Evolutionary conservation across 2,113 vertebrate species (phyloP).

Genomic region (Myotis yumanensis): DNA sequence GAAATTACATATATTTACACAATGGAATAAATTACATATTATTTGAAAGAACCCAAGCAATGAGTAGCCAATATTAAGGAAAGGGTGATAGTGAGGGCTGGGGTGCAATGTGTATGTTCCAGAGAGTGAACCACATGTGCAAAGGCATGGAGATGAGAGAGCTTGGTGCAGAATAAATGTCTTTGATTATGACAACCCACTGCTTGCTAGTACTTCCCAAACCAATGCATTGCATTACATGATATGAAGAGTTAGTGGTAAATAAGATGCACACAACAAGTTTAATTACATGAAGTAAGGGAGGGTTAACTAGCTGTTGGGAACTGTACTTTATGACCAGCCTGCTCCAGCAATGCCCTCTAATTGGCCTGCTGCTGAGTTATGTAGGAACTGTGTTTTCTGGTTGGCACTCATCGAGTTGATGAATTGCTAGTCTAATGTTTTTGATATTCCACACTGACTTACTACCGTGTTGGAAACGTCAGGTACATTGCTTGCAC

Average conservation of each 20-base stretch:
- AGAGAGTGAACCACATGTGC: neutral
- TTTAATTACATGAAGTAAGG: neutral
- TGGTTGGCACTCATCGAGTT: neutral
- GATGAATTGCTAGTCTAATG: neutral
- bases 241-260: neutral
- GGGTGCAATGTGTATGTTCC: neutral
- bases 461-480: constrained; percentile 68
- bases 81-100: neutral
- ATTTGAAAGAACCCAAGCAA: constrained; percentile 14
- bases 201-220: neutral
- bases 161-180: neutral
- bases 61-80: neutral
- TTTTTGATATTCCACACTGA: constrained; percentile 39
- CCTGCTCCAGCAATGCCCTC: neutral
- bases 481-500: constrained; percentile 67
- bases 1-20: constrained; percentile 9
- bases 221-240: neutral
- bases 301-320: neutral
- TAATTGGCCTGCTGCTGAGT: neutral
- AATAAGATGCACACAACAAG: neutral
- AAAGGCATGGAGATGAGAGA: neutral
- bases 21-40: neutral
- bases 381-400: neutral
- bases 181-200: neutral
- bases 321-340: neutral